These are phyloP conservation scores for Conomelus anceps DNA, from an alignment of 2,888 invertebrate species.

Conservation along the genomic window DNA sequence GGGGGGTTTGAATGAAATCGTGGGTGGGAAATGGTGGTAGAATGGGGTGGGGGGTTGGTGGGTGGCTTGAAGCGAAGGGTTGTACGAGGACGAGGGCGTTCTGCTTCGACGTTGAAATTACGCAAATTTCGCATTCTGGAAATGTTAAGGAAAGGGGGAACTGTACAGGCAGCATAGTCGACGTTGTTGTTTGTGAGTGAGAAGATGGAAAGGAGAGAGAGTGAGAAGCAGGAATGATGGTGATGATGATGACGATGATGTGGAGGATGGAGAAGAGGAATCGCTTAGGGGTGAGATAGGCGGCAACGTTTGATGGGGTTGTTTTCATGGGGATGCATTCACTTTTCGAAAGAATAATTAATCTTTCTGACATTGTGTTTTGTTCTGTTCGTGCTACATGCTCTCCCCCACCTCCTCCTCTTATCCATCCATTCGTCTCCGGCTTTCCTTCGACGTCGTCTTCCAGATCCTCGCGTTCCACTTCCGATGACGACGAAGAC, in stretches of 20 bases:
- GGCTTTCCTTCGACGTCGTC: not conserved
- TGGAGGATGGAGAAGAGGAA: not conserved
- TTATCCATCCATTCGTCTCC: not conserved
- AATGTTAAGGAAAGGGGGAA: conserved; percentile 24
- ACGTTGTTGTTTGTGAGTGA: not conserved
- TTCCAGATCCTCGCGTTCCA: not conserved
- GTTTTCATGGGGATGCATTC: conserved; percentile 14
- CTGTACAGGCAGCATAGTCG: not conserved
- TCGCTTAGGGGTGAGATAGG: not conserved
- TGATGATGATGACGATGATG: not conserved
- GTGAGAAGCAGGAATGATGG: not conserved
- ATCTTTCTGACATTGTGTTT: conserved; percentile 12
- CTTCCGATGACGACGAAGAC: not conserved
- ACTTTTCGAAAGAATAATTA: conserved; percentile 12
- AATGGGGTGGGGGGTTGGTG: conserved; percentile 1
- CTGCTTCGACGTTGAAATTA: conserved; percentile 24
- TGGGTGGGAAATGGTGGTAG: conserved; percentile 10
- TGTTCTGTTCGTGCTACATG: conserved; percentile 5
- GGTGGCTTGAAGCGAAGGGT: conserved; percentile 6
- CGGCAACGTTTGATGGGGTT: conserved; percentile 8
- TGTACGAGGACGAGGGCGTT: conserved; percentile 17
- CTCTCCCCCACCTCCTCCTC: not conserved
- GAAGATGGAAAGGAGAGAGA: not conserved
- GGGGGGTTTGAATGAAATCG: conserved; percentile 23
- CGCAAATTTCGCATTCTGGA: conserved; percentile 26